A percentile compares a stretch with the other conserved stretches of the same genome.
These are phyloP conservation scores for Perizoma flavofasciatum DNA, from an alignment of 2,888 invertebrate species.

Conservation along the genomic window DNA sequence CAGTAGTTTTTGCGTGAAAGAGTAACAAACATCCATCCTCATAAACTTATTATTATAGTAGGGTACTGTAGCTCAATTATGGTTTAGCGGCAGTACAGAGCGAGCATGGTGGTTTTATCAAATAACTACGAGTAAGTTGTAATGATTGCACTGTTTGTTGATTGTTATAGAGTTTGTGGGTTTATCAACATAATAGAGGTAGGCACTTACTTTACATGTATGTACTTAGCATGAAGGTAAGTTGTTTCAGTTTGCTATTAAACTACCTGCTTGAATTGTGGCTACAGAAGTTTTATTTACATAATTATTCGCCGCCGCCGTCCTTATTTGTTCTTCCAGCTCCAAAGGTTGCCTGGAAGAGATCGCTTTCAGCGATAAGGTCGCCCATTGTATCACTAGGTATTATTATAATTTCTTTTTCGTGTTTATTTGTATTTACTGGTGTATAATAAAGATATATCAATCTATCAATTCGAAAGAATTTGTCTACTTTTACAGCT, in stretches of 20 bases:
- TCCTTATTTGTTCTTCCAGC: too few species aligned
- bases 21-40: too few species aligned
- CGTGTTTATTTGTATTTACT: too few species aligned
- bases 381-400: too few species aligned
- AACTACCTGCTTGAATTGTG: constrained; percentile 49
- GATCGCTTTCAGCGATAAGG: too few species aligned
- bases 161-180: neutral
- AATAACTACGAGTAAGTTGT: constrained; percentile 7
- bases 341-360: too few species aligned
- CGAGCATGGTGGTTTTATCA: constrained; percentile 7
- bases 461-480: too few species aligned
- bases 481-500: constrained; percentile 59
- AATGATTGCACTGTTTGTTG: constrained; percentile 7
- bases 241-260: constrained; percentile 40
- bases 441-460: too few species aligned
- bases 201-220: neutral
- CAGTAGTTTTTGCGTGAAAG: too few species aligned
- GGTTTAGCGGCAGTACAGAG: constrained; percentile 2
- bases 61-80: neutral
- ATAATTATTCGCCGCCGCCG: too few species aligned
- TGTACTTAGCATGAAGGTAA: constrained; percentile 30
- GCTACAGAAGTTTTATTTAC: constrained; percentile 50
- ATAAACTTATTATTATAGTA: too few species aligned
- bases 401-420: too few species aligned
- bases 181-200: neutral